Conservation (phyloP, 92 coral and sea anemone genomes). For the Desmophyllum pertusum region DNA sequence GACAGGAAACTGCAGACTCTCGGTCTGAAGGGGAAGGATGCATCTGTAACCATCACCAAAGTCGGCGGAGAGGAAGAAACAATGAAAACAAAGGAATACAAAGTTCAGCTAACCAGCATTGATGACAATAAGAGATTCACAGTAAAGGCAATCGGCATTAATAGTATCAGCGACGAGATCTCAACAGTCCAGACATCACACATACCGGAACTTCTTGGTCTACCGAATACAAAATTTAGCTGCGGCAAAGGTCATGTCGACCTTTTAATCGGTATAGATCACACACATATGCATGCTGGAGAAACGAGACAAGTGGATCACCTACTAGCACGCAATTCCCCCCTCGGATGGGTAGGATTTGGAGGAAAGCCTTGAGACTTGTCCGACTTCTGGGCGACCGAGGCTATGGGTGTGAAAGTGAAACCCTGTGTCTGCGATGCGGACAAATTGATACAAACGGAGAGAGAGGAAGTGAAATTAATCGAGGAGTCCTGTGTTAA, state of each 20-base stretch:
- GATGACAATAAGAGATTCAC: constrained; percentile 37
- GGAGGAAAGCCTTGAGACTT: constrained; percentile 62
- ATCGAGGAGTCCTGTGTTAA: constrained; percentile 54
- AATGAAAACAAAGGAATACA: too few relatives aligned
- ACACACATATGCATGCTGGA: constrained; percentile 55
- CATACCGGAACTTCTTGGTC: too few relatives aligned
- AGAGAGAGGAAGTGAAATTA: constrained; percentile 50
- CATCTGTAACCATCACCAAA: constrained; percentile 51
- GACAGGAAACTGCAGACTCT: constrained; percentile 63
- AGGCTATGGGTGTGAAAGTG: constrained; percentile 66
- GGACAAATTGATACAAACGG: constrained; percentile 42
- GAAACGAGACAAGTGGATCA: constrained; percentile 51
- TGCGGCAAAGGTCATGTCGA: constrained; percentile 55
- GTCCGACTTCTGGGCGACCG: constrained; percentile 59
- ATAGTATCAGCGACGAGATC: too few relatives aligned
- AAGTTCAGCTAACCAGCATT: too few relatives aligned
- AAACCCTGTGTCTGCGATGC: constrained; percentile 47
- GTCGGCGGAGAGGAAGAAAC: too few relatives aligned
- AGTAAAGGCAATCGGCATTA: constrained; percentile 55
- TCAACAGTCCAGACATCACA: too few relatives aligned
- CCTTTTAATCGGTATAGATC: constrained; percentile 58
- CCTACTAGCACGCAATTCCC: constrained; percentile 51
- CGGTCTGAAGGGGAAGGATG: constrained; percentile 60
- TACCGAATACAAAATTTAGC: constrained; percentile 38
- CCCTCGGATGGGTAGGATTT: too few relatives aligned